A percentile compares a stretch with the other conserved stretches of the same genome.
Conservation (phyloP, 2,888 invertebrate species). For the Thereva unica region DNA sequence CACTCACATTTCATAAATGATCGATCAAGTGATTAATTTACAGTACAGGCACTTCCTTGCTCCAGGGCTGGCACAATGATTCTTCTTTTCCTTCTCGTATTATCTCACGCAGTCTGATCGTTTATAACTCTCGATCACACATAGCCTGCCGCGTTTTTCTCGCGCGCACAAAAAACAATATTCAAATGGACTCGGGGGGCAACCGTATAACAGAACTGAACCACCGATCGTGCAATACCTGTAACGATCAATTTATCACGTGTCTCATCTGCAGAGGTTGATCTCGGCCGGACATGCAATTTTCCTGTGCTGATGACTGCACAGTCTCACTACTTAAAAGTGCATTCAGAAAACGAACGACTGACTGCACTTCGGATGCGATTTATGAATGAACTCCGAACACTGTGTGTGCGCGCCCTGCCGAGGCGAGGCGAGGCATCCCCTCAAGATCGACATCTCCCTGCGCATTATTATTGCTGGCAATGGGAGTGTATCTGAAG, state of each 20-base stretch:
- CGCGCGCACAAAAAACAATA: constrained; percentile 30
- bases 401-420: constrained; percentile 37
- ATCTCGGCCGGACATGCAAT: constrained; percentile 3
- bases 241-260: constrained; percentile 41
- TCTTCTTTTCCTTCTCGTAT: constrained; percentile 35
- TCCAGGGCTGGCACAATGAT: constrained; percentile 36
- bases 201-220: constrained; percentile 19
- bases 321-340: constrained; percentile 10
- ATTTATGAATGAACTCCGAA: constrained; percentile 40
- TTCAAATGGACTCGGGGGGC: constrained; percentile 22
- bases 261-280: constrained; percentile 38
- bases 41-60: constrained; percentile 42
- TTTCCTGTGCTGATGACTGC: neutral
- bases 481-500: constrained; percentile 1
- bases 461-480: constrained; percentile 13
- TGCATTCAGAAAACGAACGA: constrained; percentile 16
- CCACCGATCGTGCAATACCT: constrained; percentile 39
- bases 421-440: no score
- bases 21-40: constrained; percentile 42
- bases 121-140: constrained; percentile 33
- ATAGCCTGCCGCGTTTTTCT: constrained; percentile 22
- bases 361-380: constrained; percentile 15
- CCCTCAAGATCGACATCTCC: neutral
- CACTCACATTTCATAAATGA: constrained; percentile 36
- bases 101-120: constrained; percentile 39